These are phyloP conservation scores for Chrysolina americana DNA, from an alignment of 2,888 invertebrate species.

Conservation along the genomic window DNA sequence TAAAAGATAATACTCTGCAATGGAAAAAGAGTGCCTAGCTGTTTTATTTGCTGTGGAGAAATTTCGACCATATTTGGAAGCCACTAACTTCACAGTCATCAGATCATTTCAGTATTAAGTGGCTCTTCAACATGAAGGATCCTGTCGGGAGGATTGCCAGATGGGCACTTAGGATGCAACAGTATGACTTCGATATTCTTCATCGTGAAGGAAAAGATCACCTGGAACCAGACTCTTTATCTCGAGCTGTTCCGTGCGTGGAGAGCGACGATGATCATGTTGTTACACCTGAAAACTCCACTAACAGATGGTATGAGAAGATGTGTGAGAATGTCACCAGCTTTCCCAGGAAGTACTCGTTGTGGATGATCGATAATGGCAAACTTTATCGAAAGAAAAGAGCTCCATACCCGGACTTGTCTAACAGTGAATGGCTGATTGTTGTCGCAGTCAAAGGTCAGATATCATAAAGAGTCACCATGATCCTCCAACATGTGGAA, in stretches of 20 bases:
- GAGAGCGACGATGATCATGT: neutral
- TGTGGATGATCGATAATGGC: no score
- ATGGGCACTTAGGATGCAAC: conserved; percentile 42
- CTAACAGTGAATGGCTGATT: no score
- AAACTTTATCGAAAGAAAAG: no score
- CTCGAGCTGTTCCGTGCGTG: conserved; percentile 28
- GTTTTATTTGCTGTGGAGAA: conserved; percentile 40
- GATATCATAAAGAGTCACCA: neutral
- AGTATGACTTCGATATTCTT: conserved; percentile 38
- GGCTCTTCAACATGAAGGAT: conserved; percentile 29
- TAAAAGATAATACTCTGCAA: neutral
- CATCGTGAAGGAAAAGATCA: conserved; percentile 47
- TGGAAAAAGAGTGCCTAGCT: neutral
- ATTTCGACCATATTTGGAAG: conserved; percentile 46
- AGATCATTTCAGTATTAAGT: conserved; percentile 28
- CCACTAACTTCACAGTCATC: conserved; percentile 39
- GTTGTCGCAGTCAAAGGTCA: no score
- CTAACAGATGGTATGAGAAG: neutral
- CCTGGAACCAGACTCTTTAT: conserved; percentile 45
- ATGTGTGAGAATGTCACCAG: no score
- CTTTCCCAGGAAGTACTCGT: no score
- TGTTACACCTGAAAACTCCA: no score
- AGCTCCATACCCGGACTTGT: no score
- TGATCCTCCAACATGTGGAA: no score
- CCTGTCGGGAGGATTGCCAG: conserved; percentile 40